Base-by-base conservation (phyloP, 2,888 invertebrate genomes). In the Lasioglossum pauxillum region DNA sequence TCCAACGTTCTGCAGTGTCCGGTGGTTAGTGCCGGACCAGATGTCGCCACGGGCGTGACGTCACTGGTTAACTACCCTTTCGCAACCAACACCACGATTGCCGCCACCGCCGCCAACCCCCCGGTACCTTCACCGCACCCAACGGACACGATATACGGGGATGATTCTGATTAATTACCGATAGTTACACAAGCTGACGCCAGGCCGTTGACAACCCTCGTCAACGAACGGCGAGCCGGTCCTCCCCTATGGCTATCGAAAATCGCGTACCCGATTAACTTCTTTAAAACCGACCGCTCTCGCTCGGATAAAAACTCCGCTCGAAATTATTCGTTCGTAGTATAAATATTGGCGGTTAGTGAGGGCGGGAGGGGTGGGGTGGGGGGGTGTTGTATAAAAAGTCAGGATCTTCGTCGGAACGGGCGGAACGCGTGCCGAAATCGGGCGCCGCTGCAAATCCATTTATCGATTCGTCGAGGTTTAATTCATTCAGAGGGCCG, bases 81-180 rank as follows among this genome's bases (percentile, higher is more conserved):
- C 89, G 90, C 82, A 71, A 85, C 84, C 88, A 85, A 80, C 86
- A 85, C 88, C 84, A 84, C 82, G 83, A 88, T 76, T 84, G 77
- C 73, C 79, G 79, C 80, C 84, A 77, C 88, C 73, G 49, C 83
- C 84, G 57, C 74, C 73, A n/a, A 31, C 60, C 49, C 53, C 69
- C 38, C 64, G 75, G 73, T 86, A 78, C 81, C 88, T 78, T 85
- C 86, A 78, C 85, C 84, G 67, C 86, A 85, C 88, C 88, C 85
- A 89, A 89, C 91, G 89, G 91, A 92, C 92, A 92, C 93, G 92
- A 93, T 94, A 93, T 91, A 92, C 92, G 92, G 93, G 94, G 94
- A 95, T 94, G 94, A 95, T 95, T 94, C 95, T 95, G 95, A 95
- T 95, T 95, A 95, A 95, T 95, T 95, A 94, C 94, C 95, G 94